A percentile compares a stretch with the other conserved stretches of the same genome.
Evolutionary conservation across 2,797 vertebrate species (phyloP).

Genomic region (Diceros bicornis): DNA sequence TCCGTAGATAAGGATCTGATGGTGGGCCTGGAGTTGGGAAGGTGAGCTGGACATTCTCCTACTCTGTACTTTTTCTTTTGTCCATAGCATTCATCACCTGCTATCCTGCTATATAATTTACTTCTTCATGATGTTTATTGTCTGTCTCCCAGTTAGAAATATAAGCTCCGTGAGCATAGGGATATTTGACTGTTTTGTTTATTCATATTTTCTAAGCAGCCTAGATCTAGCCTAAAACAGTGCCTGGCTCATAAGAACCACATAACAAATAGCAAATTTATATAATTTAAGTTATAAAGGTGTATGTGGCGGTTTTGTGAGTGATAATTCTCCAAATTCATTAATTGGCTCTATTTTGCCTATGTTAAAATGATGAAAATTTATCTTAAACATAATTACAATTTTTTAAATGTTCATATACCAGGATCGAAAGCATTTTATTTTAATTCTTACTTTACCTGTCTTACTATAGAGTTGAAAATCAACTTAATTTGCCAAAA

Average conservation of each 20-base stretch:
- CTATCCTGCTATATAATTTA: neutral
- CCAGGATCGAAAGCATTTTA: neutral
- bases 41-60: neutral
- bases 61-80: neutral
- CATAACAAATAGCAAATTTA: neutral
- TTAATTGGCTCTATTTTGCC: neutral
- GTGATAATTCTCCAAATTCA: neutral
- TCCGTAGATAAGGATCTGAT: neutral
- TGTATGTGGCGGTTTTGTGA: neutral
- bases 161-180: neutral
- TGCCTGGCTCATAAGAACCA: neutral
- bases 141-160: neutral
- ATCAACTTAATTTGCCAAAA: constrained; percentile 17
- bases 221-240: neutral
- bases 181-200: neutral
- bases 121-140: neutral
- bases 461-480: neutral
- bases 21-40: neutral
- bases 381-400: neutral
- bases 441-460: neutral
- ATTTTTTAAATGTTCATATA: neutral
- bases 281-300: neutral
- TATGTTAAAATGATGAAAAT: neutral
- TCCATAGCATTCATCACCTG: neutral
- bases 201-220: neutral